These are phyloP conservation scores for Felis catus DNA, from an alignment of 2,113 vertebrate genomes.

Conservation along the genomic window DNA sequence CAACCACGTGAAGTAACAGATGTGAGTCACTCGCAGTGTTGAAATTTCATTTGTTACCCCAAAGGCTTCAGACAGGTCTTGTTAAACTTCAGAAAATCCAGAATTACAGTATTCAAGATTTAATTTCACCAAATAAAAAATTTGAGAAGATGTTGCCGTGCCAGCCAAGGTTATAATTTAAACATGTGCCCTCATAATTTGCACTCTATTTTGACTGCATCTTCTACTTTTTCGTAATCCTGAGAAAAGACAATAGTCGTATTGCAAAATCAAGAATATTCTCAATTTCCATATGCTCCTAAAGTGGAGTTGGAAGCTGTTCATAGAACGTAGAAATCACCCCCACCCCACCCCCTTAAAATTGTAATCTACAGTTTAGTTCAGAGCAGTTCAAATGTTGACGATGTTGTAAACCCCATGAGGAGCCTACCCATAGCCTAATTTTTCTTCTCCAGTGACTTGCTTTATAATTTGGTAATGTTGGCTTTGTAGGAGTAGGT, in stretches of 20 bases:
- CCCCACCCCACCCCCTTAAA: neutral
- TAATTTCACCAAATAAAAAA: conserved; percentile 43
- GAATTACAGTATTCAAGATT: conserved; percentile 37
- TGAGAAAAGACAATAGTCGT: neutral
- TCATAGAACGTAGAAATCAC: conserved; percentile 36
- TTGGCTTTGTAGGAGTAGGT: neutral
- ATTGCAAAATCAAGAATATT: conserved; percentile 55
- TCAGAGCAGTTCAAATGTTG: neutral
- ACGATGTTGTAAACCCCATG: conserved; percentile 26
- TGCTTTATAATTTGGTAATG: conserved; percentile 46
- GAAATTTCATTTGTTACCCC: neutral
- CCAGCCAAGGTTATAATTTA: neutral
- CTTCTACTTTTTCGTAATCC: conserved; percentile 39
- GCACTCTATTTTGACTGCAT: conserved; percentile 13
- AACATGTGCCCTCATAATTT: conserved; percentile 37
- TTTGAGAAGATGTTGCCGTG: neutral
- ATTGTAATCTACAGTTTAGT: neutral
- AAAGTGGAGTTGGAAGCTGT: neutral
- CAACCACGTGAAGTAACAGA: neutral
- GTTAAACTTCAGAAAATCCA: conserved; percentile 40
- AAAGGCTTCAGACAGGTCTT: neutral
- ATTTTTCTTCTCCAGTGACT: neutral
- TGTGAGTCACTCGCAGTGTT: neutral
- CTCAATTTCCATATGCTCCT: conserved; percentile 37
- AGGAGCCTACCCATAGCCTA: neutral